Evolutionary conservation across 2,888 invertebrate genomes (phyloP).

Genomic region (Formica aserva): DNA sequence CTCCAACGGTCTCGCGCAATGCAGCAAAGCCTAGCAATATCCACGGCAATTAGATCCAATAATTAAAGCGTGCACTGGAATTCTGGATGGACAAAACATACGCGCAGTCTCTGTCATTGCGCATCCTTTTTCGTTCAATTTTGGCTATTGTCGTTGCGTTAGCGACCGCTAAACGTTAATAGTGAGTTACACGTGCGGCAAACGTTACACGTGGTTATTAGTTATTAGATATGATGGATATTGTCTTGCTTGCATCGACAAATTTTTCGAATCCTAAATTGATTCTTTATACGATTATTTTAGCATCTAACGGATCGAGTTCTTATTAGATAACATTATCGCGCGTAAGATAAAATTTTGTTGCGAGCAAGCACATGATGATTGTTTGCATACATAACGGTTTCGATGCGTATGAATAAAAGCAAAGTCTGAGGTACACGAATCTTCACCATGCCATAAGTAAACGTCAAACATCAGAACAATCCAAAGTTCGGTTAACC

Average conservation of each 20-base stretch:
- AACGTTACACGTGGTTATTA: neutral
- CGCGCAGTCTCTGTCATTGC: constrained; percentile 8
- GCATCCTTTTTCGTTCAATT: constrained; percentile 51
- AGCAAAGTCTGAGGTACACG: neutral
- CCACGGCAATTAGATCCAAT: constrained; percentile 69
- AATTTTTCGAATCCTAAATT: neutral
- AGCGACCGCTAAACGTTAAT: constrained; percentile 26
- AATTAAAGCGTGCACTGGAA: constrained; percentile 65
- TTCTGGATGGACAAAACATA: constrained; percentile 53
- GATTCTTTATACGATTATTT: neutral
- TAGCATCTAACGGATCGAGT: neutral
- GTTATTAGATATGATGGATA: neutral
- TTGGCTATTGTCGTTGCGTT: constrained; percentile 47
- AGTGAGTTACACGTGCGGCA: constrained; percentile 23
- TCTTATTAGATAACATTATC: neutral
- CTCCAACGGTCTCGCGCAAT: constrained; percentile 20
- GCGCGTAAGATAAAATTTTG: neutral
- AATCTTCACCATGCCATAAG: constrained; percentile 55
- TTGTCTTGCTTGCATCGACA: constrained; percentile 6
- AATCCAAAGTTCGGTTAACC: constrained; percentile 73
- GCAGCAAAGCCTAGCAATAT: constrained; percentile 59
- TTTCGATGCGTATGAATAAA: neutral
- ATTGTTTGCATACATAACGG: constrained; percentile 11
- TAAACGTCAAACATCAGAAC: constrained; percentile 68
- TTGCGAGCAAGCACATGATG: constrained; percentile 30